Base-by-base conservation (phyloP, 1,140 invertebrate genomes). In the Trichonephila clavipes region DNA sequence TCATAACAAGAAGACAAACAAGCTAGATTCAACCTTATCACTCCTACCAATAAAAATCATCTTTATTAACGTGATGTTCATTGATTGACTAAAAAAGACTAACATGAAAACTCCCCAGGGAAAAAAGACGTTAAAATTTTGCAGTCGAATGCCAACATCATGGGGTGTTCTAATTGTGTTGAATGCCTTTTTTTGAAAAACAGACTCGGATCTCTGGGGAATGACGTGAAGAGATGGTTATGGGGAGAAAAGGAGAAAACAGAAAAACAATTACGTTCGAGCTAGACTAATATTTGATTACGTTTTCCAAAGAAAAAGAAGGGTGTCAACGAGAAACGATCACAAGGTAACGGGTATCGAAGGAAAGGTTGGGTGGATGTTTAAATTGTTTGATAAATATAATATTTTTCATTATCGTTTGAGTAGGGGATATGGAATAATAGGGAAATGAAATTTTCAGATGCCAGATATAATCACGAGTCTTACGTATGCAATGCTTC, bases 221-320 rank as follows among this genome's bases (percentile, higher is more conserved):
- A 0, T n/a, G 66, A 24, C 21, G 2, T 24, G 10, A 51, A 7
- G 10, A 10, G 10, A 0, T 51, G 51, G 51, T 51, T 10, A 51
- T 51, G 51, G 51, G 51, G 34, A 34, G 2, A 40, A 51, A 10
- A 51, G 51, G 51, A 28, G 8, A 69, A n/a, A 4, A n/a, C 3
- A 51, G 77, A 51, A 82, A 82, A 82, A 82, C 77, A 82, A 82
- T 82, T 82, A 82, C 77, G 34, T 40, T 82, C 77, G 77, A 28
- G 44, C 77, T 34, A 34, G 28, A 19, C 77, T 40, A 82, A 82
- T 82, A 82, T 82, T 82, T 82, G 77, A 82, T 82, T 82, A 44
- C 77, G 44, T 34, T 82, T 82, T 18, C 19, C 16, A 28, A 44
- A 44, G 24, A 7, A 51, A 21, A 2, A 28, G 5, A 10, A 28